phyloP scores from a whole-genome alignment of 2,113 vertebrate species.

The Bubo bubo region DNA sequence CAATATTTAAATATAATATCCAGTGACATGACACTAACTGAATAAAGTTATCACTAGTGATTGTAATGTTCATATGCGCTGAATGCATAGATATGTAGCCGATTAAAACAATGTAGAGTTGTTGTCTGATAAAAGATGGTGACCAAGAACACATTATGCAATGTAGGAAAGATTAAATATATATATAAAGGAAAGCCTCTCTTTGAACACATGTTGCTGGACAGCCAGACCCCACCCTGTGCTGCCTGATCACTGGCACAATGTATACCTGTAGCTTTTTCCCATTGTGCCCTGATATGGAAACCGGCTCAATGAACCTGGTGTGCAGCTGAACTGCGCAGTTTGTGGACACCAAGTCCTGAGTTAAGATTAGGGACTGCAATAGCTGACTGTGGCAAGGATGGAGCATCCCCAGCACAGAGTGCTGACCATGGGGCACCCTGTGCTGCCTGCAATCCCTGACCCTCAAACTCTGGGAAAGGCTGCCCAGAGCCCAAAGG shows the following conservation, averaged over 20 bases:
- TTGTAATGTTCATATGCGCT: not conserved
- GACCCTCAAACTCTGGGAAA: accelerated
- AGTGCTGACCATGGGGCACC: not conserved
- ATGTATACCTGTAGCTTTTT: not conserved
- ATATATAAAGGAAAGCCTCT: not conserved
- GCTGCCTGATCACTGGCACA: not conserved
- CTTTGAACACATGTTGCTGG: not conserved
- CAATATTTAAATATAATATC: not conserved
- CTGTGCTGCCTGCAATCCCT: not conserved
- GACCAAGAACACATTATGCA: not conserved
- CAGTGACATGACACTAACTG: not conserved
- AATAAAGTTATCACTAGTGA: not conserved
- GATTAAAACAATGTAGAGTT: not conserved
- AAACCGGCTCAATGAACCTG: not conserved
- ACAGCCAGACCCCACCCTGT: not conserved
- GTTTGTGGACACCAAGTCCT: not conserved
- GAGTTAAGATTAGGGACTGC: not conserved
- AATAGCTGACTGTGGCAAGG: not conserved
- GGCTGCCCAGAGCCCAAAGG: not conserved
- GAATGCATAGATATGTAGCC: not conserved
- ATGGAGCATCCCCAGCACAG: not conserved
- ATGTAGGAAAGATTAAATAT: not conserved
- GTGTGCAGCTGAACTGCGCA: not conserved
- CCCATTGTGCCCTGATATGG: not conserved
- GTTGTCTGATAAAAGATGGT: not conserved